phyloP scores from a whole-genome alignment of 2,113 vertebrate species.

The Pseudorasbora parva region DNA sequence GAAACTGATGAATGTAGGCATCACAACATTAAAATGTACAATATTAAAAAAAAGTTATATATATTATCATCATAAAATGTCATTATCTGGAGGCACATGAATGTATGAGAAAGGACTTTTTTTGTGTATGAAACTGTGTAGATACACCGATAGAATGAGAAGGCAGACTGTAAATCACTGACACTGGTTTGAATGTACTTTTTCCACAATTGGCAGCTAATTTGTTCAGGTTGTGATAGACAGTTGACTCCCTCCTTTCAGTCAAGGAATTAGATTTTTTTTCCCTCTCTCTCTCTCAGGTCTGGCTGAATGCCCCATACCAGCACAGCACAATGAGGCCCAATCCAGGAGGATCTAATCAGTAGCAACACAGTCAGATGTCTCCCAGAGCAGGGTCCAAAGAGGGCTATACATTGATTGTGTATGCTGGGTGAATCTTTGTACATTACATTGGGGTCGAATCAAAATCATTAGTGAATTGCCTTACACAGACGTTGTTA shows the following conservation, averaged over 20 bases:
- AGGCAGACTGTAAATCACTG: background rate
- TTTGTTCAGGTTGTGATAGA: slow-evolving; percentile 3
- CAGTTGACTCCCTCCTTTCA: slow-evolving; percentile 4
- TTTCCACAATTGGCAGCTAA: background rate
- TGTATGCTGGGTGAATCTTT: slow-evolving; percentile 4
- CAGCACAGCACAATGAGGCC: slow-evolving; percentile 44
- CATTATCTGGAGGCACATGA: background rate
- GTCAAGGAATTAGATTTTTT: slow-evolving; percentile 21
- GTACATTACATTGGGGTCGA: slow-evolving; percentile 27
- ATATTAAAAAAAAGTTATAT: background rate
- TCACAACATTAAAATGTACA: background rate
- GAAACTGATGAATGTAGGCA: background rate
- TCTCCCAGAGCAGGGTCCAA: slow-evolving; percentile 32
- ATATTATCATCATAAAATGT: background rate
- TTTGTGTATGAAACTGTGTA: background rate
- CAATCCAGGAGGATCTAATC: slow-evolving; percentile 33
- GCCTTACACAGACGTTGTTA: slow-evolving; percentile 9
- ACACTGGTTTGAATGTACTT: background rate
- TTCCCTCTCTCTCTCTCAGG: background rate
- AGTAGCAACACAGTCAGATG: slow-evolving; percentile 9
- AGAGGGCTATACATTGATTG: slow-evolving; percentile 42
- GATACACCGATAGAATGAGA: background rate
- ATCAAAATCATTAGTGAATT: slow-evolving; percentile 36
- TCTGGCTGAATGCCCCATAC: slow-evolving; percentile 36
- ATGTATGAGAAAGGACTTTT: background rate